Evolutionary conservation across 2,888 invertebrate genomes (phyloP).

Genomic region (Hydropsyche betteni): DNA sequence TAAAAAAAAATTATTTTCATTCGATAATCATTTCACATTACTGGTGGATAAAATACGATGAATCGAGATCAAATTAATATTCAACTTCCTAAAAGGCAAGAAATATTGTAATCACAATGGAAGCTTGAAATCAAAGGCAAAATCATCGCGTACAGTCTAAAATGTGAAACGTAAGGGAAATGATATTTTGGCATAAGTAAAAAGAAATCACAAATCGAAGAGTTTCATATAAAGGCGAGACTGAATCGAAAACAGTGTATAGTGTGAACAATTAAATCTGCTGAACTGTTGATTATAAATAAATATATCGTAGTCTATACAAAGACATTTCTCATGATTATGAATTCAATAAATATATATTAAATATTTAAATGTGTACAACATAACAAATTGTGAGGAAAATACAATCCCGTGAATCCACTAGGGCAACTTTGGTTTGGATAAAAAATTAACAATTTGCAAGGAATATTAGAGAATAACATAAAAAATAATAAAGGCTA

Average conservation of each 20-base stretch:
- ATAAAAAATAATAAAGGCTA: constrained; percentile 32
- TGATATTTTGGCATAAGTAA: not conserved
- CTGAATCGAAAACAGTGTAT: too few species aligned
- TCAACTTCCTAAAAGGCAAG: constrained; percentile 26
- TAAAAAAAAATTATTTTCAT: not conserved
- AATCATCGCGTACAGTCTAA: constrained; percentile 29
- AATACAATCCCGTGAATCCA: constrained; percentile 22
- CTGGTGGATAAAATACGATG: constrained; percentile 30
- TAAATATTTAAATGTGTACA: too few species aligned
- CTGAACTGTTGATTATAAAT: too few species aligned
- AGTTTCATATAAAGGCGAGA: not conserved
- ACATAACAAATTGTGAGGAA: not conserved
- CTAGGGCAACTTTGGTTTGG: constrained; percentile 37
- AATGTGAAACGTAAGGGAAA: constrained; percentile 5
- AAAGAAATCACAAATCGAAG: not conserved
- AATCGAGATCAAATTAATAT: constrained; percentile 33
- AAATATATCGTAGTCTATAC: too few species aligned
- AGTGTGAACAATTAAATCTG: too few species aligned
- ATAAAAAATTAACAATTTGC: constrained; percentile 33
- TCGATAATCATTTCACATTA: constrained; percentile 5
- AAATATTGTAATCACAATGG: constrained; percentile 30
- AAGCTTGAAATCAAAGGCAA: constrained; percentile 28
- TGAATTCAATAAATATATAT: too few species aligned
- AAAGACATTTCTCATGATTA: too few species aligned
- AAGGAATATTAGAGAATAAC: constrained; percentile 17